Evolutionary conservation across 2,888 invertebrate genomes (phyloP), one percentile per base, ranked within the genome.

Genomic region (Empis livida): DNA sequence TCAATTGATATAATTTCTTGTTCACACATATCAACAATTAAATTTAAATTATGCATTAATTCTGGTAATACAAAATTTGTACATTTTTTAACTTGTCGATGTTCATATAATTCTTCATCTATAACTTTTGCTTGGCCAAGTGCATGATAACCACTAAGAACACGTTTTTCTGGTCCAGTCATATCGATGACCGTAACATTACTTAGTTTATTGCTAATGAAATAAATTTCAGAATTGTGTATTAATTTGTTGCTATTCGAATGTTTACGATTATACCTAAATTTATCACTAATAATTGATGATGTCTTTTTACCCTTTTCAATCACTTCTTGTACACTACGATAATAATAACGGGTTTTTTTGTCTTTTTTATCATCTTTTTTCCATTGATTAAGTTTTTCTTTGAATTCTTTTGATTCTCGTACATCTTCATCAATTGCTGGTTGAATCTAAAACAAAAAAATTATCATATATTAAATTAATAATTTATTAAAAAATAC

Each of bases 151-250:
- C 94, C 93, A 61, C 86, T 88, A 3, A 93, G 74, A 35, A 97
- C 87, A 47, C 93, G 78, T 64, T 89, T 86, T 67, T 97, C 92
- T 0, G 88, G 90, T 0, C 97, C 97, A 9, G 97, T 97, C 93
- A 99, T 92, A 69, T 99, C 99, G 53, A 99, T 97, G 11, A 99
- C 96, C 56, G 96, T 96, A 39, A 94, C 93, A 67, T 89, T 89
- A 31, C 83, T 80, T 44, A 91, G 68, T 57, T 85, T 82, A 60
- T 69, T 74, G 51, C 77, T 76, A 55, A 52, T 35, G 13, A 35
- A 35, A 35, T n/a, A n/a, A 13, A n/a, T 35, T 35, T 35, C 35
- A 13, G n/a, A n/a, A 35, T 35, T 35, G 35, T 35, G 5, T 35
- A n/a, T 35, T 35, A 13, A 35, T 35, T 35, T 35, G 13, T n/a